Percentiles rank a stretch among this genome's conserved stretches.
phyloP scores from a whole-genome alignment of 2,797 vertebrate genomes.

The Lepus oiostolus region DNA sequence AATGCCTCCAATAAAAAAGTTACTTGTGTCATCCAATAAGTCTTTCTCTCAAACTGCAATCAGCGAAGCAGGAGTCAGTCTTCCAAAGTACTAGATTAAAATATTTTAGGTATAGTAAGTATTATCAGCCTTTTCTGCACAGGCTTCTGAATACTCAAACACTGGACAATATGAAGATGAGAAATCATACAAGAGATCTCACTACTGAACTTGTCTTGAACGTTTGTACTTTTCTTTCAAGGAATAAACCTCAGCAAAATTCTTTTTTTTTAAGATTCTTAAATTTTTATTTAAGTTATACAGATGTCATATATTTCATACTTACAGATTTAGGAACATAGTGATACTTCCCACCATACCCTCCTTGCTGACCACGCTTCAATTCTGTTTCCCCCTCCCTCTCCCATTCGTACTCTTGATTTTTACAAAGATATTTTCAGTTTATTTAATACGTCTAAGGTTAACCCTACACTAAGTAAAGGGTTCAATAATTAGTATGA shows the following conservation, averaged over 20 bases:
- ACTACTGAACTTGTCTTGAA: background rate
- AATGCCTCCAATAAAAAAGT: background rate
- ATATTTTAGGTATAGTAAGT: background rate
- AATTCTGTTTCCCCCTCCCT: too few species aligned
- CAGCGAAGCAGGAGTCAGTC: background rate
- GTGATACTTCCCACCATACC: too few species aligned
- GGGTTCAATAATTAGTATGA: too few species aligned
- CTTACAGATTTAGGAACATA: too few species aligned
- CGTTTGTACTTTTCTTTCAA: background rate
- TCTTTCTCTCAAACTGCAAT: background rate
- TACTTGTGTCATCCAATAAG: background rate
- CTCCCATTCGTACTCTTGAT: too few species aligned
- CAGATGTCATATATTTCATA: too few species aligned
- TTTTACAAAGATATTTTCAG: too few species aligned
- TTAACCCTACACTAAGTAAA: too few species aligned
- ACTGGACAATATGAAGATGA: background rate
- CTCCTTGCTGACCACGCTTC: too few species aligned
- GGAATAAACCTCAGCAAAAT: background rate
- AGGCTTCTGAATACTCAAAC: background rate
- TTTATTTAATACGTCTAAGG: too few species aligned
- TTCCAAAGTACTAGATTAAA: background rate
- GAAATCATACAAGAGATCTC: background rate
- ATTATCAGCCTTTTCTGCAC: background rate
- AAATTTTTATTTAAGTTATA: too few species aligned
- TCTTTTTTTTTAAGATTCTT: too few species aligned